These are phyloP conservation scores for human DNA, from an alignment of 2,113 vertebrate genomes.

Conservation along the genomic window DNA sequence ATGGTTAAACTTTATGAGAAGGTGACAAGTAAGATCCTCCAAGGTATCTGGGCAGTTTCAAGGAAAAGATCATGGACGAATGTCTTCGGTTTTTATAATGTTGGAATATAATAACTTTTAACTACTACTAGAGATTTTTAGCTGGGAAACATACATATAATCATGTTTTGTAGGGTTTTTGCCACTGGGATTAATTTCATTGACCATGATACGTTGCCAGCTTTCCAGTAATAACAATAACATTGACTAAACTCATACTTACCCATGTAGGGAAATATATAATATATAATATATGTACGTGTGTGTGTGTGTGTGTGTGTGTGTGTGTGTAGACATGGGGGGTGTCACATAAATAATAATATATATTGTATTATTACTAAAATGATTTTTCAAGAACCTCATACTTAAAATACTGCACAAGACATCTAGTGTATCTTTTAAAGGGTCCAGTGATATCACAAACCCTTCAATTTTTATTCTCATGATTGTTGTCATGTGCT, in stretches of 20 bases:
- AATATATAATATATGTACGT: neutral
- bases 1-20: neutral
- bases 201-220: neutral
- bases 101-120: neutral
- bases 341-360: neutral
- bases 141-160: neutral
- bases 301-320: no score
- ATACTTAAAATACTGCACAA: constrained; percentile 38
- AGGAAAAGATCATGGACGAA: neutral
- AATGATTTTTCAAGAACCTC: constrained; percentile 47
- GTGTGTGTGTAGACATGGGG: no score
- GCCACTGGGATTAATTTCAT: constrained; percentile 17
- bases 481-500: neutral
- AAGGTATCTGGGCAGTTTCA: neutral
- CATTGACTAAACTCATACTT: neutral
- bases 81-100: neutral
- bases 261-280: neutral
- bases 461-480: constrained; percentile 10
- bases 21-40: neutral
- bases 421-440: neutral
- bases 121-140: neutral
- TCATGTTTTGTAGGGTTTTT: neutral
- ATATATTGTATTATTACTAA: constrained; percentile 7
- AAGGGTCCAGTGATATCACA: neutral
- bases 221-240: neutral